Evolutionary conservation across 2,888 invertebrate species (phyloP).

Genomic region (Limnephilus auricula): DNA sequence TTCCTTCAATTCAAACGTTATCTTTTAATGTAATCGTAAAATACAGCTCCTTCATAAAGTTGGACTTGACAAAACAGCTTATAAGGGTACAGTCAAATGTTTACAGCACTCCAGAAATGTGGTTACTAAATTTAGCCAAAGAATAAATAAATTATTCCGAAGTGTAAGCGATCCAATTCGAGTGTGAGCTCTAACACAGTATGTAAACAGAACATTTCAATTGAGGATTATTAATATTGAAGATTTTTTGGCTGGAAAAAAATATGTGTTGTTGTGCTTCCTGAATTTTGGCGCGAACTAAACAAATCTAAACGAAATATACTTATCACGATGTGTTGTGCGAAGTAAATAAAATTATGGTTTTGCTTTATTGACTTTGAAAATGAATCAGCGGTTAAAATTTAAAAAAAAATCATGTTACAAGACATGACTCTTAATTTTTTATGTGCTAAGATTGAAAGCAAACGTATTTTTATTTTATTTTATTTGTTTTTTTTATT

Average conservation of each 20-base stretch:
- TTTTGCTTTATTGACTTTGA: background rate
- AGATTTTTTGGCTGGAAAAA: background rate
- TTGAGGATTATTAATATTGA: background rate
- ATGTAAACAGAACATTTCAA: background rate
- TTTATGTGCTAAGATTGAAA: too few relatives aligned
- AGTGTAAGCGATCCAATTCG: background rate
- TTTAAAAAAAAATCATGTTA: background rate
- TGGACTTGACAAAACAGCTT: conserved; percentile 26
- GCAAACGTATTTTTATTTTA: too few relatives aligned
- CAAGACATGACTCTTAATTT: too few relatives aligned
- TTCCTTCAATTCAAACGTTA: background rate
- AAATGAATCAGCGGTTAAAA: background rate
- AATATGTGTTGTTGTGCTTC: background rate
- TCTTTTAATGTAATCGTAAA: conserved; percentile 40
- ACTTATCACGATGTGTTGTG: background rate
- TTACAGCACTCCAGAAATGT: background rate
- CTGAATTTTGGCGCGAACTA: background rate
- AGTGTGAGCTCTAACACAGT: background rate
- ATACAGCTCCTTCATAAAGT: conserved; percentile 23
- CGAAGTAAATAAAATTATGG: background rate
- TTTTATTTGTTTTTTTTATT: too few relatives aligned
- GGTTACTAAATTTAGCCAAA: background rate
- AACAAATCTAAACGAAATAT: background rate
- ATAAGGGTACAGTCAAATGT: background rate
- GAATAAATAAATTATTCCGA: background rate